Conservation (phyloP, 2,797 vertebrate species). For the Salarias fasciatus region DNA sequence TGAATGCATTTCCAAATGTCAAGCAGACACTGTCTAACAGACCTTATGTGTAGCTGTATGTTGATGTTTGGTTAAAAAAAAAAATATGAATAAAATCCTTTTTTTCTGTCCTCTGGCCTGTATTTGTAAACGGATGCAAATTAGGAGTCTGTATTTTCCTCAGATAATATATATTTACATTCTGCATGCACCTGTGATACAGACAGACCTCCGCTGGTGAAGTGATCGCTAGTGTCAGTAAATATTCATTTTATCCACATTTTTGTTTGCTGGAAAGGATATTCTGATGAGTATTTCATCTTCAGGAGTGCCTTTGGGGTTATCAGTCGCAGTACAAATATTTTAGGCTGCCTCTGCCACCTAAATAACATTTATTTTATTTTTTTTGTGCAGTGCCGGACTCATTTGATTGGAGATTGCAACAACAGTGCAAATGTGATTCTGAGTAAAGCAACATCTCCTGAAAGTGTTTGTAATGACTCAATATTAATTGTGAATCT, state of each 20-base stretch:
- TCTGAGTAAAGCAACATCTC: not conserved
- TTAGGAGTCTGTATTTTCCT: not conserved
- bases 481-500: conserved; percentile 22
- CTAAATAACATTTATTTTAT: too few species aligned
- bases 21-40: conserved; percentile 56
- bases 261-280: too few species aligned
- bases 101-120: conserved; percentile 42
- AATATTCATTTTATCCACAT: not conserved
- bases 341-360: not conserved
- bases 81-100: conserved; percentile 43
- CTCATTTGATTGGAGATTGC: not conserved
- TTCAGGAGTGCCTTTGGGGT: not conserved
- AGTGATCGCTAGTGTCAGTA: too few species aligned
- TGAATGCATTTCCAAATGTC: conserved; percentile 71
- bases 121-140: conserved; percentile 19
- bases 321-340: not conserved
- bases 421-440: conserved; percentile 9
- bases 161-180: not conserved
- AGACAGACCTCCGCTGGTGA: too few species aligned
- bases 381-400: not conserved
- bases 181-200: not conserved
- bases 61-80: conserved; percentile 74
- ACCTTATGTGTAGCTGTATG: conserved; percentile 74
- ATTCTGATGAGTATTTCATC: not conserved
- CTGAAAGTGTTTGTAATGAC: conserved; percentile 16